phyloP scores from a whole-genome alignment of 2,113 vertebrate genomes.

The Strix uralensis region DNA sequence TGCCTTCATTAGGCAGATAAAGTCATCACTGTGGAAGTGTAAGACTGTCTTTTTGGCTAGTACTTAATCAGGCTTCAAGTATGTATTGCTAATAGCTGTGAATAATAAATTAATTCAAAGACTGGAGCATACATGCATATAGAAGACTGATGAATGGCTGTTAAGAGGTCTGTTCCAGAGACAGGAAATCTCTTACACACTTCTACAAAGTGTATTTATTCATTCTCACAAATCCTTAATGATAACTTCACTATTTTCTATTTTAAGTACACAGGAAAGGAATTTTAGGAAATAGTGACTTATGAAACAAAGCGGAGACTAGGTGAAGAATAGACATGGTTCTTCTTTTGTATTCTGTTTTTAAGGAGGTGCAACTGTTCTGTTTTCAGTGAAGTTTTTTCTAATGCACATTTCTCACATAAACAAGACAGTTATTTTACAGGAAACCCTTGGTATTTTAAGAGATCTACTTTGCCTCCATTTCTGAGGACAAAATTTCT shows the following conservation, averaged over 20 bases:
- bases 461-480: background rate
- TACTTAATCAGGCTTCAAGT: slow-evolving; percentile 4
- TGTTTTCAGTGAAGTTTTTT: background rate
- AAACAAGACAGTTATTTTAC: background rate
- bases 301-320: background rate
- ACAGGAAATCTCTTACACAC: background rate
- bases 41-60: background rate
- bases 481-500: background rate
- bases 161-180: background rate
- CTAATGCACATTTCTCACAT: background rate
- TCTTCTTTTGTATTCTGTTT: background rate
- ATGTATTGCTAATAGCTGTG: slow-evolving; percentile 4
- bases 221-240: background rate
- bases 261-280: background rate
- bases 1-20: slow-evolving; percentile 15
- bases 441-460: background rate
- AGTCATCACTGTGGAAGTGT: background rate
- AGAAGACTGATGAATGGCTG: background rate
- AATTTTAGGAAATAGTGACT: background rate
- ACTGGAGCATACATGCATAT: background rate
- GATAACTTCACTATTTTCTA: background rate
- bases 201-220: background rate
- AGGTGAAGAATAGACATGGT: background rate
- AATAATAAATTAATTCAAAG: slow-evolving; percentile 15
- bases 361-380: background rate